These are phyloP conservation scores for Macrophya alboannulata DNA, from an alignment of 2,888 invertebrate genomes.

Conservation along the genomic window DNA sequence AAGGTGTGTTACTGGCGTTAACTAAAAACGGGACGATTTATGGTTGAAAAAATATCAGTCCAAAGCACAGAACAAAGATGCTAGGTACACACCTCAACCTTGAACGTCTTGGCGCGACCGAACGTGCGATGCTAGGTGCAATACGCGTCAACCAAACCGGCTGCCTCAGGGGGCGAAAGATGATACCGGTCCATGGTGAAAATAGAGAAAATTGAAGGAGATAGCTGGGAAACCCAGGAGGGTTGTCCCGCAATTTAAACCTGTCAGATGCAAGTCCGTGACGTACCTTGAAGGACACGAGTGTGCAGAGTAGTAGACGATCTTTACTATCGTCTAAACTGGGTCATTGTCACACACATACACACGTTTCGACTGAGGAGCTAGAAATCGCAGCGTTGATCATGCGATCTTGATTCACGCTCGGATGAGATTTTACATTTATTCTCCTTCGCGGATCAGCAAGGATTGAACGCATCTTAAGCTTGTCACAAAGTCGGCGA, in stretches of 20 bases:
- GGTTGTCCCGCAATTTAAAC: slow-evolving; percentile 45
- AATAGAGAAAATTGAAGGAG: slow-evolving; percentile 34
- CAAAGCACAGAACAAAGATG: not conserved
- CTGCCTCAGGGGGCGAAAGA: slow-evolving; percentile 20
- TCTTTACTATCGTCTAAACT: not conserved
- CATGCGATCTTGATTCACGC: not conserved
- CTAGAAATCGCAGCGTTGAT: not conserved
- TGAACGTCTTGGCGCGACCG: not conserved
- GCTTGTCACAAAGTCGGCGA: not conserved
- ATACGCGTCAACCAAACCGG: slow-evolving; percentile 25
- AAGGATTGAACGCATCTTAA: not conserved
- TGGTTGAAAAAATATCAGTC: not conserved
- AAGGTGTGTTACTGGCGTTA: not conserved
- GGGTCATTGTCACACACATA: slow-evolving; percentile 24
- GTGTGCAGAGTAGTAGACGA: not conserved
- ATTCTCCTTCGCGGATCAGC: not conserved
- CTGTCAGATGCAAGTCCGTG: slow-evolving; percentile 50
- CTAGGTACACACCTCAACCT: not conserved
- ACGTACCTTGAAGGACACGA: not conserved
- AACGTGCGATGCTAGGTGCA: slow-evolving; percentile 8
- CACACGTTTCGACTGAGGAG: not conserved
- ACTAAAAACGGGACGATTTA: not conserved
- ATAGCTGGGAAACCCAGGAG: slow-evolving; percentile 35
- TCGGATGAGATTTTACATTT: not conserved
- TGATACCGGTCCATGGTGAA: slow-evolving; percentile 21